Percentiles rank a stretch among this genome's conserved stretches.
Evolutionary conservation across 2,797 vertebrate species (phyloP).

Genomic region (Neopelma chrysocephalum): DNA sequence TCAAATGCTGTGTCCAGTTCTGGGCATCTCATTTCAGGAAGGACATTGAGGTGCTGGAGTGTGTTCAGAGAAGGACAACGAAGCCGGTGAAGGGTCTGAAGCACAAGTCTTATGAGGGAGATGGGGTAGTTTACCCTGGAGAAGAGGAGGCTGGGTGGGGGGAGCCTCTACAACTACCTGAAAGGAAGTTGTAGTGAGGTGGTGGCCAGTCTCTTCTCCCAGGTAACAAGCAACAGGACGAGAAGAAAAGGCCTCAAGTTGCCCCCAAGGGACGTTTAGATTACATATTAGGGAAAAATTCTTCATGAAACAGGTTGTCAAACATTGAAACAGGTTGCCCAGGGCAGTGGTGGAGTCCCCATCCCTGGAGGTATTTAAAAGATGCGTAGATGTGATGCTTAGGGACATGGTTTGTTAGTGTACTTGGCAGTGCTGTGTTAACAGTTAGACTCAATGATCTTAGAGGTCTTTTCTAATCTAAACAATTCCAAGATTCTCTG

Average conservation of each 20-base stretch:
- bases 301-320: neutral
- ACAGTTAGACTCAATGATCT: neutral
- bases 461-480: neutral
- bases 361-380: neutral
- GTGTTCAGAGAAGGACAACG: neutral
- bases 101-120: neutral
- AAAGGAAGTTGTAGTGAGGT: neutral
- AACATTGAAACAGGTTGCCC: rapidly evolving
- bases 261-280: neutral
- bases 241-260: neutral
- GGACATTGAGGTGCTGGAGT: neutral
- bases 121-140: neutral
- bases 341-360: neutral
- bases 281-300: neutral
- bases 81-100: neutral
- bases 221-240: neutral
- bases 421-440: neutral
- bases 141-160: neutral
- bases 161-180: rapidly evolving
- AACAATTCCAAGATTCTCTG: neutral
- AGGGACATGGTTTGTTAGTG: neutral
- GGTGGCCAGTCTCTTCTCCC: neutral
- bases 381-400: no score
- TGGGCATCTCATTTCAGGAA: neutral
- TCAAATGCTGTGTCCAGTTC: neutral